A percentile compares a stretch with the other conserved stretches of the same genome.
These are phyloP conservation scores for Stenopsyche tienmushanensis DNA, from an alignment of 1,140 invertebrate species.

Conservation along the genomic window DNA sequence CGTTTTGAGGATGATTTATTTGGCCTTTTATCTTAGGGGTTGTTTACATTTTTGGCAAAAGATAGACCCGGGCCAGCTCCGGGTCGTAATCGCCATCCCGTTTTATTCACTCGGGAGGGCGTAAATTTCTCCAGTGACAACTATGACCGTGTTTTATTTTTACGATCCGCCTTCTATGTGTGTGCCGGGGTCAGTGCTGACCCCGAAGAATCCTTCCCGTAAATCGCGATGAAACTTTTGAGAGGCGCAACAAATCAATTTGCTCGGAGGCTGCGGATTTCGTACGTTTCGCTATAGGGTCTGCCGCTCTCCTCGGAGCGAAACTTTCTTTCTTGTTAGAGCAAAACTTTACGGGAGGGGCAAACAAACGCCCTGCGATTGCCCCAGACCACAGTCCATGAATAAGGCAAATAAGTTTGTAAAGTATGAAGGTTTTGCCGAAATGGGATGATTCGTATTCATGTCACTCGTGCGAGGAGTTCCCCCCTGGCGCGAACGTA, in stretches of 20 bases:
- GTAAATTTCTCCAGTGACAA: not conserved
- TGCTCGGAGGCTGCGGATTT: not conserved
- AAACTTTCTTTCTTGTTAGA: not conserved
- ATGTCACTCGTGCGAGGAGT: no score
- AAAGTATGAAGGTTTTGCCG: not conserved
- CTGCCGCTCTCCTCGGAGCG: not conserved
- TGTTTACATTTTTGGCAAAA: no score
- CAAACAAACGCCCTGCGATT: no score
- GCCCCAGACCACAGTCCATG: not conserved
- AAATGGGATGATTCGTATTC: no score
- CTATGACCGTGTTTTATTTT: not conserved
- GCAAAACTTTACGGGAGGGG: not conserved
- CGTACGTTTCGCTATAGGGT: not conserved
- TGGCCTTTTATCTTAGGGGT: no score
- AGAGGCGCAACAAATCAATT: slow-evolving; percentile 18
- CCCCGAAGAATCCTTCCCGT: not conserved
- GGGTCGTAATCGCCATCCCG: no score
- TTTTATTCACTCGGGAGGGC: not conserved
- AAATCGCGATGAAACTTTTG: slow-evolving; percentile 12
- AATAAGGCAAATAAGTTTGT: slow-evolving; percentile 2
- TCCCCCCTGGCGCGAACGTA: no score
- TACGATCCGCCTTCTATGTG: not conserved
- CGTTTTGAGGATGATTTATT: no score
- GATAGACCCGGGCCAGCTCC: no score
- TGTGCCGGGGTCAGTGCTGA: not conserved